Conservation (phyloP, 2,797 vertebrate species). For the Choloepus didactylus region DNA sequence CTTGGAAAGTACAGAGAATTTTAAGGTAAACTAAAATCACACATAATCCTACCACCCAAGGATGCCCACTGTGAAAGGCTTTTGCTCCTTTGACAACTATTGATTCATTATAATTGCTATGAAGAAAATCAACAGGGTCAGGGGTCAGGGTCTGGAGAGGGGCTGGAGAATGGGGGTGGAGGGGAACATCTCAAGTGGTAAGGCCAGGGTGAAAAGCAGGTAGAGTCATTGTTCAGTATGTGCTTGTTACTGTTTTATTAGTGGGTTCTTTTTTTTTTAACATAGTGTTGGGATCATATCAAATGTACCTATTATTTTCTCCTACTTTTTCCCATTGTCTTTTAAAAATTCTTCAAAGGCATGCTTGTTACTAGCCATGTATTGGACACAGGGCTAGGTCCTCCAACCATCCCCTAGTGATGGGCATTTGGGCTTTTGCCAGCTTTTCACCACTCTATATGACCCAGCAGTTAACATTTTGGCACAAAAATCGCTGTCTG, state of each 20-base stretch:
- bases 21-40: neutral
- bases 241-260: neutral
- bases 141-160: neutral
- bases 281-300: neutral
- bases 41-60: neutral
- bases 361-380: neutral
- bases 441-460: neutral
- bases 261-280: neutral
- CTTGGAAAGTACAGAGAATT: constrained; percentile 4
- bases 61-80: neutral
- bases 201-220: neutral
- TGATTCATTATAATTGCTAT: constrained; percentile 12
- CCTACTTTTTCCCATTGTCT: neutral
- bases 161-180: neutral
- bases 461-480: neutral
- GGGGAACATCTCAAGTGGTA: neutral
- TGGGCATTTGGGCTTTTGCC: neutral
- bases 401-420: neutral
- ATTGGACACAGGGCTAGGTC: neutral
- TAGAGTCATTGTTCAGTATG: neutral
- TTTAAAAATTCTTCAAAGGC: constrained; percentile 14
- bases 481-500: neutral
- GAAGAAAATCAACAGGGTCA: neutral
- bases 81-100: neutral
- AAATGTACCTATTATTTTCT: neutral